A percentile compares a stretch with the other conserved stretches of the same genome.
These are phyloP conservation scores for Pollicipes pollicipes DNA, from an alignment of 1,140 invertebrate genomes.

Conservation along the genomic window DNA sequence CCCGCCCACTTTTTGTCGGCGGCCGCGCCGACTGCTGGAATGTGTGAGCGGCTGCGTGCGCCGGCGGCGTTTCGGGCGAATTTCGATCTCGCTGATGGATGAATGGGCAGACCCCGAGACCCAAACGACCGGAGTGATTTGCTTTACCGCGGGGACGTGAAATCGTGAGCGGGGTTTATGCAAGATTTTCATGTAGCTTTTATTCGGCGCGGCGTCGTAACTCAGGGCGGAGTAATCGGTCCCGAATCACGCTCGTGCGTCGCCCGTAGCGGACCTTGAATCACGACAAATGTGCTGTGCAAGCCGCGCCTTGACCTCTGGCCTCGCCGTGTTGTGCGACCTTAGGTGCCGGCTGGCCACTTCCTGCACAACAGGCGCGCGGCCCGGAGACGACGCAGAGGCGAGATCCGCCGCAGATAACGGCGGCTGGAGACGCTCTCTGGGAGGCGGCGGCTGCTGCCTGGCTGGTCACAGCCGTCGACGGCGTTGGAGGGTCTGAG, in stretches of 20 bases:
- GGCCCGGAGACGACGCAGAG: too few species aligned
- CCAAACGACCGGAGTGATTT: not conserved
- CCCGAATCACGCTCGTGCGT: not conserved
- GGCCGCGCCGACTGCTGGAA: not conserved
- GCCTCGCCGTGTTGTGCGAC: not conserved
- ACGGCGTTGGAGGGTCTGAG: too few species aligned
- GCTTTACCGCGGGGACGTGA: not conserved
- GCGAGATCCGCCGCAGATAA: too few species aligned
- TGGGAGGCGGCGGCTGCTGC: too few species aligned
- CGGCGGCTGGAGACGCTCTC: too few species aligned
- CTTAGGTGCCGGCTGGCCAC: not conserved
- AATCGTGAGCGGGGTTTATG: too few species aligned
- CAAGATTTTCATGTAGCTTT: too few species aligned
- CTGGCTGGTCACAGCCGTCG: too few species aligned
- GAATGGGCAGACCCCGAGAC: not conserved
- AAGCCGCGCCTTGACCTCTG: not conserved
- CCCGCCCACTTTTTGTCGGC: not conserved
- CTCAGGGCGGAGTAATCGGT: not conserved
- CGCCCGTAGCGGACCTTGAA: not conserved
- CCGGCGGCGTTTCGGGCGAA: not conserved
- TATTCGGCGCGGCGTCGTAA: not conserved
- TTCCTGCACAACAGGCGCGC: not conserved
- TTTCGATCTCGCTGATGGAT: not conserved
- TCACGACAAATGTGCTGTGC: not conserved
- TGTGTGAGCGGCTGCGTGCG: not conserved